Conservation (phyloP, 2,888 invertebrate genomes). For the Epinotia ramella region DNA sequence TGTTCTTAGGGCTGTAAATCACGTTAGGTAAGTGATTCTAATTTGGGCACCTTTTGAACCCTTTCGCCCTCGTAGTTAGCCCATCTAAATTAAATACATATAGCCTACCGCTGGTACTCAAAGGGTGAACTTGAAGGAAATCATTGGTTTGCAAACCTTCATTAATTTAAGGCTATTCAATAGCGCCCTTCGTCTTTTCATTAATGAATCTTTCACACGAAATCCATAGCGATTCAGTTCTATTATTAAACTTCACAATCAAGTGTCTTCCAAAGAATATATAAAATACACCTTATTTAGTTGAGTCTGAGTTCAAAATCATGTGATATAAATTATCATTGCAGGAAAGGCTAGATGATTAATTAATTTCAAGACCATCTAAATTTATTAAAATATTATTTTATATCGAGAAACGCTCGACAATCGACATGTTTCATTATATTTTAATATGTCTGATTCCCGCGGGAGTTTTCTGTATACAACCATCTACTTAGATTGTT, state of each 20-base stretch:
- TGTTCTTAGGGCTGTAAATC: not conserved
- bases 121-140: conserved; percentile 5
- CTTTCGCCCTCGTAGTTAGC: not conserved
- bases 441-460: too few species aligned
- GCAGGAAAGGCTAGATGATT: not conserved
- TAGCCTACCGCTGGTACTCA: not conserved
- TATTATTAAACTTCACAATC: conserved; percentile 32
- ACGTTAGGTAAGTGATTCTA: not conserved
- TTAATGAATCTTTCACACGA: conserved; percentile 29
- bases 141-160: not conserved
- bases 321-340: not conserved
- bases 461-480: not conserved
- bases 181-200: not conserved
- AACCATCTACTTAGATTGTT: not conserved
- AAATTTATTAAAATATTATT: not conserved
- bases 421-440: too few species aligned
- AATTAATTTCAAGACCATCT: conserved; percentile 17
- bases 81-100: not conserved
- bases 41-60: not conserved
- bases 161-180: conserved; percentile 21
- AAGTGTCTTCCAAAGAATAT: not conserved
- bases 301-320: not conserved
- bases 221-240: conserved; percentile 10
- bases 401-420: too few species aligned
- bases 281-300: not conserved